A percentile compares a stretch with the other conserved stretches of the same genome.
These are phyloP conservation scores for Anser brachyrhynchus DNA, from an alignment of 2,113 vertebrate genomes.

Conservation along the genomic window DNA sequence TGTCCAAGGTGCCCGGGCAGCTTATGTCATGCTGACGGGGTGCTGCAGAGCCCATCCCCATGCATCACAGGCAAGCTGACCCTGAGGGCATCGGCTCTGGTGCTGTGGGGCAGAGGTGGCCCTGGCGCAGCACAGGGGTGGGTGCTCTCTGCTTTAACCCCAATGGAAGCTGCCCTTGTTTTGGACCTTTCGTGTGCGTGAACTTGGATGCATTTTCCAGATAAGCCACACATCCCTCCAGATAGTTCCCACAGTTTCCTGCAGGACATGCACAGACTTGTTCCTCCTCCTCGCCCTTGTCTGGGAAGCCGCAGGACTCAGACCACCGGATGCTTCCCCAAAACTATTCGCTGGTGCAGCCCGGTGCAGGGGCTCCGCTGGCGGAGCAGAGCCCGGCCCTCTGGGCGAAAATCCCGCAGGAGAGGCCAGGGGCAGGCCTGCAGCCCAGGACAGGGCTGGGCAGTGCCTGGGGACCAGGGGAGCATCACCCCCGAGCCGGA, in stretches of 20 bases:
- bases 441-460: accelerated
- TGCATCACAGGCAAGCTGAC: accelerated
- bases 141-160: neutral
- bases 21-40: accelerated
- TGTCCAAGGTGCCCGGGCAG: neutral
- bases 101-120: accelerated
- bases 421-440: accelerated
- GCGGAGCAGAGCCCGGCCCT: accelerated
- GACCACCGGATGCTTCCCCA: neutral
- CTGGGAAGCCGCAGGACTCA: neutral
- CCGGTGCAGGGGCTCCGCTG: neutral
- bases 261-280: conserved; percentile 30
- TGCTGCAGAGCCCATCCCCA: accelerated
- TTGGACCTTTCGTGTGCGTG: neutral
- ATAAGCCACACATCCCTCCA: neutral
- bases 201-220: neutral
- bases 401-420: accelerated
- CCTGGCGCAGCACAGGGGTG: neutral
- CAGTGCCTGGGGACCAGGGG: neutral
- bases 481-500: neutral
- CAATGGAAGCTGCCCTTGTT: neutral
- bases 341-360: neutral
- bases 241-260: neutral
- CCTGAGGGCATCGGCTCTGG: neutral
- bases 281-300: neutral